Evolutionary conservation across 2,888 invertebrate genomes (phyloP).

Genomic region (Hirtodrosophila duncani): DNA sequence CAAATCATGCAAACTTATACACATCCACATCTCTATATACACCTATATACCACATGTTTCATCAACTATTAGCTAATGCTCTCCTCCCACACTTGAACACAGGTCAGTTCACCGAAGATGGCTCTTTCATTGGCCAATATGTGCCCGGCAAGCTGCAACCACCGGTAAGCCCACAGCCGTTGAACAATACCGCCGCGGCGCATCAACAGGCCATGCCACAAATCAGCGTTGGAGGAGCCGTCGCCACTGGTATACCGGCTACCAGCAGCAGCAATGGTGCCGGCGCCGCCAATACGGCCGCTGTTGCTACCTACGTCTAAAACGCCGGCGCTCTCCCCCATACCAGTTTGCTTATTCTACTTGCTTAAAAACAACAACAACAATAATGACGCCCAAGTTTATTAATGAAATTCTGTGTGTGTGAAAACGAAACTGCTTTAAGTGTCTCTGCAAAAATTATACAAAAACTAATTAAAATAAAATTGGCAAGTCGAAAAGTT

Average conservation of each 20-base stretch:
- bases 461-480: slow-evolving; percentile 2
- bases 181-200: slow-evolving; percentile 60
- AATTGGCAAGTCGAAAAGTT: slow-evolving; percentile 2
- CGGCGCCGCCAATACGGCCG: slow-evolving; percentile 59
- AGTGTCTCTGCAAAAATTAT: slow-evolving; percentile 41
- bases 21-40: no score
- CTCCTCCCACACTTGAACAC: slow-evolving; percentile 4
- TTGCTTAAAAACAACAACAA: slow-evolving; percentile 26
- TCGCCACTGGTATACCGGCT: slow-evolving; percentile 5
- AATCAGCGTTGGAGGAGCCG: slow-evolving; percentile 16
- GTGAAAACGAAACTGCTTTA: slow-evolving; percentile 46
- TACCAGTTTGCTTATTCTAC: slow-evolving; percentile 8
- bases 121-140: slow-evolving; percentile 98
- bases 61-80: no score
- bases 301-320: slow-evolving; percentile 84
- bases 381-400: slow-evolving; percentile 22
- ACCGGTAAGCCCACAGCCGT: slow-evolving; percentile 79
- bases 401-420: slow-evolving; percentile 36
- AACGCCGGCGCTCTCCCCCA: slow-evolving; percentile 16
- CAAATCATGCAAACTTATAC: no score
- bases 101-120: slow-evolving; percentile 95
- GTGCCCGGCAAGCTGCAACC: slow-evolving; percentile 89
- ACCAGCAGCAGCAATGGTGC: slow-evolving; percentile 26
- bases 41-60: no score
- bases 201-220: slow-evolving; percentile 75